Evolutionary conservation across 1,140 invertebrate species (phyloP).

Genomic region (Chironomus tepperi): DNA sequence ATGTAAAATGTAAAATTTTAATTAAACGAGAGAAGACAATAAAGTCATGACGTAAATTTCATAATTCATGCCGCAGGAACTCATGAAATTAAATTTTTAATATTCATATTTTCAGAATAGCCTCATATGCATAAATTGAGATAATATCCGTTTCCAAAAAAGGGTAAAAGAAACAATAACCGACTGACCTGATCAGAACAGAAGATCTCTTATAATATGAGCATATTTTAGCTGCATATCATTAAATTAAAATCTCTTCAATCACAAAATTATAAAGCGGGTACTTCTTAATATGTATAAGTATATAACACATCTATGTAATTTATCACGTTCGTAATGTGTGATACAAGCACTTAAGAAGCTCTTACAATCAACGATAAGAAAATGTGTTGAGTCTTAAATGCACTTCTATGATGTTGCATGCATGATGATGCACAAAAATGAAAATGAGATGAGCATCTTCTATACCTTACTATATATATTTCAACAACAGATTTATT

Average conservation of each 20-base stretch:
- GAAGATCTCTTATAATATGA: background rate
- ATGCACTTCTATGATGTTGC: background rate
- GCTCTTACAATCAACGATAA: background rate
- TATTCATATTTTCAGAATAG: no score
- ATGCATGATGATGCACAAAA: background rate
- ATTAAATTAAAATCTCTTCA: constrained; percentile 10
- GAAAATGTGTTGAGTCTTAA: background rate
- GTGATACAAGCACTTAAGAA: constrained; percentile 8
- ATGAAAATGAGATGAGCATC: background rate
- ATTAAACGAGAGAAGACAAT: no score
- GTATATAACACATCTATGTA: background rate
- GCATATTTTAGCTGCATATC: background rate
- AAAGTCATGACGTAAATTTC: no score
- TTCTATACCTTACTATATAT: no score
- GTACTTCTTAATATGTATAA: background rate
- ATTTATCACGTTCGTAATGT: constrained; percentile 7
- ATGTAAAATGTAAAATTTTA: no score
- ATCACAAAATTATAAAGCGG: background rate
- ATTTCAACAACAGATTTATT: no score
- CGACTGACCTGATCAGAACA: background rate
- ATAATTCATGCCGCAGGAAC: no score
- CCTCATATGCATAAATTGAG: no score
- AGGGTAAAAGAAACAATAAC: background rate
- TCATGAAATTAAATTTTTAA: no score
- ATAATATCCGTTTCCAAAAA: background rate